These are phyloP conservation scores for Gymnoscelis rufifasciata DNA, from an alignment of 2,888 invertebrate species.

Conservation along the genomic window DNA sequence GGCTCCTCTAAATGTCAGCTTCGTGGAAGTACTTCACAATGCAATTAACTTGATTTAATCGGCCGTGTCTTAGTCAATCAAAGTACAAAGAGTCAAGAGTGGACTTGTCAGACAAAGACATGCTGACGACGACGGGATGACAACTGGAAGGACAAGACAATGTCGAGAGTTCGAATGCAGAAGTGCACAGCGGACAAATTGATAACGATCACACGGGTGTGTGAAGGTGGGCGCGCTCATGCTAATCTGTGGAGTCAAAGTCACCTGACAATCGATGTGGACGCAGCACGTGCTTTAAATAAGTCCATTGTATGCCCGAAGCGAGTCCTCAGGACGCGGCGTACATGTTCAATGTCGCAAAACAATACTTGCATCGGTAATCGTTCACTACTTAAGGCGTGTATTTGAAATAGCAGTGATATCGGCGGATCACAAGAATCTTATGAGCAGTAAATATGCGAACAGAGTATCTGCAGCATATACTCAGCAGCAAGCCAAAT, in stretches of 20 bases:
- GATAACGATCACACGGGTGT: slow-evolving; percentile 57
- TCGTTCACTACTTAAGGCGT: slow-evolving; percentile 58
- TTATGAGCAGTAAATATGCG: too few relatives aligned
- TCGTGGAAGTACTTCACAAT: slow-evolving; percentile 61
- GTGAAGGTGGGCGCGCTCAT: slow-evolving; percentile 47
- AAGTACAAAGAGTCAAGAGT: slow-evolving; percentile 52
- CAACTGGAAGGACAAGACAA: slow-evolving; percentile 65
- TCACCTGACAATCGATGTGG: slow-evolving; percentile 64
- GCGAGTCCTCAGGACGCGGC: slow-evolving; percentile 58
- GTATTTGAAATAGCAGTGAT: too few relatives aligned
- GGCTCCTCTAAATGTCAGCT: slow-evolving; percentile 63
- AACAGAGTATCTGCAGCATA: too few relatives aligned
- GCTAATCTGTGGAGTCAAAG: slow-evolving; percentile 64
- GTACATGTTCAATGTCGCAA: slow-evolving; percentile 67
- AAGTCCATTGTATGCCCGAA: slow-evolving; percentile 69
- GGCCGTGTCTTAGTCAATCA: slow-evolving; percentile 53
- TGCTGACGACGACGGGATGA: slow-evolving; percentile 48
- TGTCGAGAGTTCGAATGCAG: slow-evolving; percentile 48
- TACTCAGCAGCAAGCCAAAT: too few relatives aligned
- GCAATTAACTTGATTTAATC: slow-evolving; percentile 66
- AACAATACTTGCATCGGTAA: slow-evolving; percentile 71
- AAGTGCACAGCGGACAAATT: slow-evolving; percentile 59
- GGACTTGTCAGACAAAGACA: slow-evolving; percentile 51
- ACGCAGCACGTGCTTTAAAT: slow-evolving; percentile 71
- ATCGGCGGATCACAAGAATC: too few relatives aligned